Percentiles rank a stretch among this genome's conserved stretches.
Conservation (phyloP, 2,888 invertebrate species). For the Leptopterna dolabrata region DNA sequence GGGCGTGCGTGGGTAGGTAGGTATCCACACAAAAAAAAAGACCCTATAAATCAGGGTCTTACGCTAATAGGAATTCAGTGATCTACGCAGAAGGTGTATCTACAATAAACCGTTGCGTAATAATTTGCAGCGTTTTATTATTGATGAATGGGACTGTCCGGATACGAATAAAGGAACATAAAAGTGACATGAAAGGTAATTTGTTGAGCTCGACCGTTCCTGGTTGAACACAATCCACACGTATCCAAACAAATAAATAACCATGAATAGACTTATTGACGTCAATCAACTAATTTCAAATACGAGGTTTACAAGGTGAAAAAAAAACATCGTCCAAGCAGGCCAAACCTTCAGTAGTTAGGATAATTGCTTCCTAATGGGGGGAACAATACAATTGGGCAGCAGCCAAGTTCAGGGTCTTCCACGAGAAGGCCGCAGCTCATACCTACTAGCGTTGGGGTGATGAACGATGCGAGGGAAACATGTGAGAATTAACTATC, state of each 20-base stretch:
- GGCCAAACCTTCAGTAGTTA: not conserved
- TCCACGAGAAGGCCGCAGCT: not conserved
- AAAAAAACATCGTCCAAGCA: not conserved
- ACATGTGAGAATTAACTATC: not conserved
- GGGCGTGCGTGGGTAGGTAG: too few species aligned
- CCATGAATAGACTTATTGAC: not conserved
- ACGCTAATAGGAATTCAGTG: too few species aligned
- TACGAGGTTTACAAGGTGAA: not conserved
- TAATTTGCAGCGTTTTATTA: too few species aligned
- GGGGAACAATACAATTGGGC: slow-evolving; percentile 18
- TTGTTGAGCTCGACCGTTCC: too few species aligned
- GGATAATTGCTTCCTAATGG: slow-evolving; percentile 21
- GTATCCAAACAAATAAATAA: not conserved
- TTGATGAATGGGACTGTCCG: too few species aligned
- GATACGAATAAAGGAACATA: too few species aligned
- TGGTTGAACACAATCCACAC: too few species aligned
- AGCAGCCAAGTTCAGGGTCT: slow-evolving; percentile 5
- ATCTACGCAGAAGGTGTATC: too few species aligned
- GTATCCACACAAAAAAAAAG: too few species aligned
- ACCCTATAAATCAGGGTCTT: too few species aligned
- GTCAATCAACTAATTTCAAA: not conserved
- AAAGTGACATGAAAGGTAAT: too few species aligned
- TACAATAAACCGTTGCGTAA: too few species aligned
- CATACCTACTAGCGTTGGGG: not conserved
- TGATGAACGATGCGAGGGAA: not conserved